Evolutionary conservation across 92 coral and sea anemone species (phyloP).

Genomic region (Scolanthus callimorphus): DNA sequence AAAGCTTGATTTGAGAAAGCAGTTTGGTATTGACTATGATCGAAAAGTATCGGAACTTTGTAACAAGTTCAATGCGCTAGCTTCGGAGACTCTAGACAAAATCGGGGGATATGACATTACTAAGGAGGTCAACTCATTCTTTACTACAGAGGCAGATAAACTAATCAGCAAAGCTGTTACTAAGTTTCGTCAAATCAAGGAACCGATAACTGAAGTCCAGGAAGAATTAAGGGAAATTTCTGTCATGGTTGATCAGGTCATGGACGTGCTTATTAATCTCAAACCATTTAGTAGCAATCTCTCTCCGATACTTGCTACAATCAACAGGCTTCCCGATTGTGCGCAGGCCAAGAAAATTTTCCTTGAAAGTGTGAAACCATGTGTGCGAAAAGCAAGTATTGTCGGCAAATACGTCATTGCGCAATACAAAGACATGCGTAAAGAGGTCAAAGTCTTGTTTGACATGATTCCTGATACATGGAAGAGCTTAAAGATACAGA

Average conservation of each 20-base stretch:
- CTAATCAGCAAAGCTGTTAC: conserved; percentile 58
- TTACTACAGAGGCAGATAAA: conserved; percentile 68
- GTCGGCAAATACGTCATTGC: conserved; percentile 55
- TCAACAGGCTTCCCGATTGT: conserved; percentile 80
- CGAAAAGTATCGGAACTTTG: conserved; percentile 65
- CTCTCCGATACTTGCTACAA: conserved; percentile 66
- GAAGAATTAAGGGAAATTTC: conserved; percentile 54
- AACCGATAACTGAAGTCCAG: conserved; percentile 64
- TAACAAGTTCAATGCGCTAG: conserved; percentile 60
- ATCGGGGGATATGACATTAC: conserved; percentile 63
- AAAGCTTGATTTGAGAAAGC: conserved; percentile 68
- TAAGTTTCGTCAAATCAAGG: conserved; percentile 54
- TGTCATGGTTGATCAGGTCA: conserved; percentile 59
- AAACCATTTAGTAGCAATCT: conserved; percentile 84
- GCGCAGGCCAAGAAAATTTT: conserved; percentile 51
- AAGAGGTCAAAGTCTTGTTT: conserved; percentile 54
- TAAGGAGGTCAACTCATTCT: conserved; percentile 60
- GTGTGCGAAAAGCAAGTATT: conserved; percentile 65
- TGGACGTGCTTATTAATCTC: conserved; percentile 57
- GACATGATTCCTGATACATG: conserved; percentile 84
- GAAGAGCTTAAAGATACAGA: conserved; percentile 69
- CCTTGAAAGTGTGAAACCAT: conserved; percentile 62
- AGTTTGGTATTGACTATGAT: conserved; percentile 73
- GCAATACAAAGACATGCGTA: conserved; percentile 67
- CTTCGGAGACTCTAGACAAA: conserved; percentile 55